phyloP scores from a whole-genome alignment of 1,140 invertebrate species.

The Dendrolimus punctatus region DNA sequence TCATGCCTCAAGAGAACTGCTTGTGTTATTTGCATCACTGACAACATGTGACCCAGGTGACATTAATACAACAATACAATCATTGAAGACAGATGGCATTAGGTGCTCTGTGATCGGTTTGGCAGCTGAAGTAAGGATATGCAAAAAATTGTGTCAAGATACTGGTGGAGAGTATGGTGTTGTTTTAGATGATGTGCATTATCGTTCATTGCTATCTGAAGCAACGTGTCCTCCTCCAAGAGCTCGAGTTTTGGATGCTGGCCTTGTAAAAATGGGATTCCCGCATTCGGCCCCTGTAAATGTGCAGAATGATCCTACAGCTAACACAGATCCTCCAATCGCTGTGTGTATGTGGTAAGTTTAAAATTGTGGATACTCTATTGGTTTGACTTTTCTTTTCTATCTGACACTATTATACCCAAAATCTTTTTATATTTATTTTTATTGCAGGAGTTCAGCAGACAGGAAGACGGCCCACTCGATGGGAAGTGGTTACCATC shows the following conservation, averaged over 20 bases:
- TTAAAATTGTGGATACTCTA: background rate
- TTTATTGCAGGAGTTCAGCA: no score
- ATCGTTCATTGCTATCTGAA: slow-evolving; percentile 82
- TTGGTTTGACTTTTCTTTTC: no score
- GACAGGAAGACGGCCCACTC: no score
- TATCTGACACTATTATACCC: no score
- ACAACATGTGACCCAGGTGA: slow-evolving; percentile 98
- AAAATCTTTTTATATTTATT: no score
- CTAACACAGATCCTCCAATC: slow-evolving; percentile 77
- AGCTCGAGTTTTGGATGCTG: slow-evolving; percentile 83
- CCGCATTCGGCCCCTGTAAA: slow-evolving; percentile 77
- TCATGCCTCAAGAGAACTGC: slow-evolving; percentile 93
- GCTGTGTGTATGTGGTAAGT: slow-evolving; percentile 91
- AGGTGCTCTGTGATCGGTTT: slow-evolving; percentile 95
- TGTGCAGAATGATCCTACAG: slow-evolving; percentile 45
- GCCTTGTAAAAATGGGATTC: slow-evolving; percentile 95
- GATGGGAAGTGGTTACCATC: no score
- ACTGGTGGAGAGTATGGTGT: slow-evolving; percentile 89
- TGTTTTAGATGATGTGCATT: slow-evolving; percentile 91
- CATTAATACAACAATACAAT: slow-evolving; percentile 88
- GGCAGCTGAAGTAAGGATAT: slow-evolving; percentile 95
- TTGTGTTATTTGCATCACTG: slow-evolving; percentile 93
- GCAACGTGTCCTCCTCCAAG: slow-evolving; percentile 93
- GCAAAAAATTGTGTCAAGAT: slow-evolving; percentile 85
- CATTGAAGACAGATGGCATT: slow-evolving; percentile 81